Base-by-base conservation (phyloP, 2,888 invertebrate species). In the Augochlorella aurata region DNA sequence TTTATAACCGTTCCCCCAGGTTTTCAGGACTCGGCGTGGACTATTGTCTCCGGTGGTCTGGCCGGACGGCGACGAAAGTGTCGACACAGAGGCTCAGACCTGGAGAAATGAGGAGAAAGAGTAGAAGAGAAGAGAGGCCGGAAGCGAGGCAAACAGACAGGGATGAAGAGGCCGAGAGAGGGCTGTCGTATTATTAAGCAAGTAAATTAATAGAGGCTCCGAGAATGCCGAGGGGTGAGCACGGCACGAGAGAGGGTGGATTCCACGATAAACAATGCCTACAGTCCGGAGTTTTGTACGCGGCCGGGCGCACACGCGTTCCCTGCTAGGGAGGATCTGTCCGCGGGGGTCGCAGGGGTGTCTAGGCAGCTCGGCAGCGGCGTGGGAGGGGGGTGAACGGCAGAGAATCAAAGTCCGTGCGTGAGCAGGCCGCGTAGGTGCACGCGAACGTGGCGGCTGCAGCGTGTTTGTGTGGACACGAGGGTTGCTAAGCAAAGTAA, bases 161-260 rank as follows among this genome's bases (percentile, higher is more conserved):
- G 77, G 52, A 63, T 52, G 81, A 74, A 68, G 76, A 73, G 71
- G 66, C 63, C 49, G 82, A 82, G 86, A 82, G 86, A 85, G 81
- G 83, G 77, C 68, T 81, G 81, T 87, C 84, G 92, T 90, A 92
- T 92, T 93, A 93, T 93, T 93, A 93, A 93, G 92, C 92, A 91
- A 93, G 92, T 93, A 92, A 93, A 93, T 93, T 93, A 93, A 93
- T 93, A 93, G 92, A 91, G 90, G 93, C 91, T 92, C 69, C 89
- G 85, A 68, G 84, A 79, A 77, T 81, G 83, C 82, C 79, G 82
- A 74, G 80, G 52, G 70, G 85, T 74, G 84, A 82, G 86, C 74
- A 79, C 38, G 38, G 38, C 82, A 77, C 67, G 21, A 68, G 66
- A 66, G 89, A 89, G 88, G 90, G 89, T 92, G 91, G 89, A 91